Percentiles rank a stretch among this genome's conserved stretches.
These are phyloP conservation scores for Ophion ellenae DNA, from an alignment of 2,888 invertebrate species.

Conservation along the genomic window DNA sequence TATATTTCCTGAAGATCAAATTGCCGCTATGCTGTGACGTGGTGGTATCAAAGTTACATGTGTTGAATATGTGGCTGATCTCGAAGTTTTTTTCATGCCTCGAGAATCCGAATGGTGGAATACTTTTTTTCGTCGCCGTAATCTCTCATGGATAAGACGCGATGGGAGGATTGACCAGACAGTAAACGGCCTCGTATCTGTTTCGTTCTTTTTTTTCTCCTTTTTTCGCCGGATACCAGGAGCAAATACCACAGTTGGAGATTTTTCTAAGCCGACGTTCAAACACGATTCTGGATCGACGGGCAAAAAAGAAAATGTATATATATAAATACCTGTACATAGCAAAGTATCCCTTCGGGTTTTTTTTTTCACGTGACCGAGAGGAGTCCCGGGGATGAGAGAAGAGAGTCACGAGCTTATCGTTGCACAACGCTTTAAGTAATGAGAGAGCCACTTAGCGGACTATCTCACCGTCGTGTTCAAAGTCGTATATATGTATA, in stretches of 20 bases:
- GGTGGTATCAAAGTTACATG: too few relatives aligned
- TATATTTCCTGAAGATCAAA: too few relatives aligned
- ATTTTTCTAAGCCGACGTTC: constrained; percentile 28
- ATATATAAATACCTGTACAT: not conserved
- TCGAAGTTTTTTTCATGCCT: not conserved
- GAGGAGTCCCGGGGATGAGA: constrained; percentile 9
- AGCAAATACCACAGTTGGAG: constrained; percentile 44
- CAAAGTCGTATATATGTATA: constrained; percentile 31
- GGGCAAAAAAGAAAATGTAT: not conserved
- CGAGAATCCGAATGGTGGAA: not conserved
- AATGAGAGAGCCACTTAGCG: constrained; percentile 64
- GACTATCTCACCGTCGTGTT: constrained; percentile 46
- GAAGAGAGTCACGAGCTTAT: constrained; percentile 52
- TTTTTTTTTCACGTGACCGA: constrained; percentile 38
- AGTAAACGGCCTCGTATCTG: not conserved
- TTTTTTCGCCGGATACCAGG: constrained; percentile 11
- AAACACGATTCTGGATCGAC: constrained; percentile 30
- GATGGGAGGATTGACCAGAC: constrained; percentile 26
- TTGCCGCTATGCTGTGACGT: too few relatives aligned
- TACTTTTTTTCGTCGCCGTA: not conserved
- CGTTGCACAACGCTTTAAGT: constrained; percentile 56
- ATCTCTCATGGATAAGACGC: constrained; percentile 45
- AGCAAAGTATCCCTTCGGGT: constrained; percentile 18
- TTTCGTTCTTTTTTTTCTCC: constrained; percentile 18
- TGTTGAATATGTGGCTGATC: not conserved